These are phyloP conservation scores for Vombatus ursinus DNA, from an alignment of 2,113 vertebrate genomes.

Conservation along the genomic window DNA sequence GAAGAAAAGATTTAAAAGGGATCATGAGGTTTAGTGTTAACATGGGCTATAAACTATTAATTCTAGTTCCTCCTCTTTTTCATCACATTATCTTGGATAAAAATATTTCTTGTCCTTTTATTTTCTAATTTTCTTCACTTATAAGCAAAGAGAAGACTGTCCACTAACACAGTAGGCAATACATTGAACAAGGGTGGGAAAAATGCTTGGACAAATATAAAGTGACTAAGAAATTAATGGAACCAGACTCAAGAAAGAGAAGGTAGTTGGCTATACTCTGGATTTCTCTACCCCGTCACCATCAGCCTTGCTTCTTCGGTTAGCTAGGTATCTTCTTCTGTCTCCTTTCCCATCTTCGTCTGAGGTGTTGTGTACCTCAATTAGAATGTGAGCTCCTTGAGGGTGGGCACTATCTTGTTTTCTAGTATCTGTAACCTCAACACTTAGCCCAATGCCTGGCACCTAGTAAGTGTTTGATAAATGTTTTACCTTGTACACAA, in stretches of 20 bases:
- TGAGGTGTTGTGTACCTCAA: no score
- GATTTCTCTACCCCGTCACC: not conserved
- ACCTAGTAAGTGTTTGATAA: no score
- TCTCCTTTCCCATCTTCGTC: no score
- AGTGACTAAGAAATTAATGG: not conserved
- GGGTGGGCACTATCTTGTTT: no score
- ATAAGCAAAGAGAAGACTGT: not conserved
- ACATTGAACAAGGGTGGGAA: not conserved
- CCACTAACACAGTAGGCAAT: not conserved
- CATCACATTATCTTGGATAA: not conserved
- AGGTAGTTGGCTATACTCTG: not conserved
- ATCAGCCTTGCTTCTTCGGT: no score
- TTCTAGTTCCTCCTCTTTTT: not conserved
- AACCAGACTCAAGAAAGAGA: no score
- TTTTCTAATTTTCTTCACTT: constrained; percentile 10
- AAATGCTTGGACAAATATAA: constrained; percentile 17
- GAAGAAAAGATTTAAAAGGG: no score
- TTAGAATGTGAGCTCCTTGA: no score
- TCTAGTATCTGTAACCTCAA: no score
- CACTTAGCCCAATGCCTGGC: no score
- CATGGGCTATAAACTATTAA: not conserved
- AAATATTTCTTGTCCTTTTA: not conserved
- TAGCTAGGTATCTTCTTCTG: no score
- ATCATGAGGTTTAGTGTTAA: not conserved
- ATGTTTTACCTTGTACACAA: no score